Conservation (phyloP, 2,113 vertebrate species). For the Craseonycteris thonglongyai region DNA sequence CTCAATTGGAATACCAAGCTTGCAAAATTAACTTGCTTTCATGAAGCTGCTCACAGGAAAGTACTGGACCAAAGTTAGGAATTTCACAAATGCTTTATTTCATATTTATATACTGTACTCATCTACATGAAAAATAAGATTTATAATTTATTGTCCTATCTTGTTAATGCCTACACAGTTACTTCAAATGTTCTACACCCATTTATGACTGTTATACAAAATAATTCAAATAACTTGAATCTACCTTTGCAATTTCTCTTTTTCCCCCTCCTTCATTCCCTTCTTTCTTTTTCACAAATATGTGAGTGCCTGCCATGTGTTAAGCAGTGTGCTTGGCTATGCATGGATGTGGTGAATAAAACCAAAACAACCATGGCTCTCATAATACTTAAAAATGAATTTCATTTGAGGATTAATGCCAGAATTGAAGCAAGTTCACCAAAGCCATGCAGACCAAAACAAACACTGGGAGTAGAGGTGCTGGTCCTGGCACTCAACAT, state of each 20-base stretch:
- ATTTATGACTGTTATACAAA: background rate
- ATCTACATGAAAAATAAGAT: background rate
- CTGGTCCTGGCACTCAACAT: background rate
- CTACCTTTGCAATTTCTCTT: background rate
- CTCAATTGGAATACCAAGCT: background rate
- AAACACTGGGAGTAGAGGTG: background rate
- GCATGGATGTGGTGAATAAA: background rate
- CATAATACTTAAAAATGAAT: background rate
- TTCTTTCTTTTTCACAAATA: background rate
- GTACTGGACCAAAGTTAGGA: background rate
- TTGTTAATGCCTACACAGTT: background rate
- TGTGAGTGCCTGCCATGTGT: background rate
- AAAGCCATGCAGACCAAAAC: background rate
- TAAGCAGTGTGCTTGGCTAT: background rate
- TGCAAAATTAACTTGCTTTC: conserved; percentile 1
- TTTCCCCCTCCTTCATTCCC: background rate
- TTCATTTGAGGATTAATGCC: background rate
- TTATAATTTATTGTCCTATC: background rate
- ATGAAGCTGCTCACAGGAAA: background rate
- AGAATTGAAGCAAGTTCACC: background rate
- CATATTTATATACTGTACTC: background rate
- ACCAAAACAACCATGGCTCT: background rate
- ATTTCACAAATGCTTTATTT: background rate
- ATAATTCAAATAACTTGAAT: background rate
- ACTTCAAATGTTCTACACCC: background rate